Base-by-base conservation (phyloP, 2,888 invertebrate species). In the Pseudococcus jackbeardsleyi region DNA sequence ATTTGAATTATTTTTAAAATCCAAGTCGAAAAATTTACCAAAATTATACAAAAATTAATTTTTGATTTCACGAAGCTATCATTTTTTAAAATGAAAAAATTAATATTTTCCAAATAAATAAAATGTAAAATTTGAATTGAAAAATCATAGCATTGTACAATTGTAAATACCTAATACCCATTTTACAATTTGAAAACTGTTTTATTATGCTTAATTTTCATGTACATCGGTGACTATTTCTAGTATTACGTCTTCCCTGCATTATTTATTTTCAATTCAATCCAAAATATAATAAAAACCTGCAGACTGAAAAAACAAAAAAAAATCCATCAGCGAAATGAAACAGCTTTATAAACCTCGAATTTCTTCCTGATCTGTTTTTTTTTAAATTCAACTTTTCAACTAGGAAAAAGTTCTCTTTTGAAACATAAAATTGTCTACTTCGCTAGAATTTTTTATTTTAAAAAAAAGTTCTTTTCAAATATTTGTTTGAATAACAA, bases 401-500 rank as follows among this genome's bases (percentile, higher is more conserved):
- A 68, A 7, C 11, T 26, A 1, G 68, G 15, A 33, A 33, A 33
- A 72, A 15, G n/a, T 72, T 72, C 17, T 33, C 26, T 26, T 17
- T 33, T 33, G 2, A 72, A 33, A 33, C 68, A 26, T 72, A 3
- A 17, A 72, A 72, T 19, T 0, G 72, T 33, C 22, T 33, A 72
- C 72, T 72, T 72, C 33, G 72, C 33, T 33, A 6, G 72, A 72
- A 72, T 72, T 72, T 72, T 17, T 4, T 72, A 6, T 72, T 64
- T 17, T 3, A 6, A 33, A 72, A 42, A 42, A 42, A 42, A 33
- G 17, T 33, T 33, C 26, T 33, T 72, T 72, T 72, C 33, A 72
- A 72, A 72, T 72, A 72, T 72, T 72, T 72, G 72, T 72, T 72
- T 72, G 72, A 72, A 33, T 33, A 72, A 72, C 33, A 72, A 72